Percentiles rank a stretch among this genome's conserved stretches.
Conservation (phyloP, 2,888 invertebrate genomes). For the Pachymerium ferrugineum region DNA sequence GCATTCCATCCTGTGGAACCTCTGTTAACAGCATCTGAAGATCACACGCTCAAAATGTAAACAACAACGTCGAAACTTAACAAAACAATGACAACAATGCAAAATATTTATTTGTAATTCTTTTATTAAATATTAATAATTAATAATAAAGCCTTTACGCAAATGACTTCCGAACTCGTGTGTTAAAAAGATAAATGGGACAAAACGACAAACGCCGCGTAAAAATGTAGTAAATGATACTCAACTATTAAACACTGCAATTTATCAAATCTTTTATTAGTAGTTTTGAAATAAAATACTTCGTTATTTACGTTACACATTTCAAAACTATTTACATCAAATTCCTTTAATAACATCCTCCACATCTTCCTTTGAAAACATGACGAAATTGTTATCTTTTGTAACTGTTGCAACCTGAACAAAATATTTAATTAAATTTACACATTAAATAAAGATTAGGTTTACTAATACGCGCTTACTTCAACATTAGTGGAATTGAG, state of each 20-base stretch:
- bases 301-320: neutral
- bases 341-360: slow-evolving; percentile 69
- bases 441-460: neutral
- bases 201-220: neutral
- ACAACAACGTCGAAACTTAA: too few species aligned
- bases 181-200: neutral
- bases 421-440: slow-evolving; percentile 30
- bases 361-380: slow-evolving; percentile 83
- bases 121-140: too few species aligned
- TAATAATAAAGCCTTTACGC: too few species aligned
- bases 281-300: neutral
- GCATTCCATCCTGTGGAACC: slow-evolving; percentile 94
- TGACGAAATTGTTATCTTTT: slow-evolving; percentile 72
- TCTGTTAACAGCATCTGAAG: slow-evolving; percentile 95
- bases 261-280: neutral
- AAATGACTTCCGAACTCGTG: too few species aligned
- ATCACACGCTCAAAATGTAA: slow-evolving; percentile 98
- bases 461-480: slow-evolving; percentile 47
- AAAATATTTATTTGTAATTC: too few species aligned
- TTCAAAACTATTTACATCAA: slow-evolving; percentile 1
- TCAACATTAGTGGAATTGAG: slow-evolving; percentile 94
- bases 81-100: too few species aligned
- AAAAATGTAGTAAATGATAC: neutral
- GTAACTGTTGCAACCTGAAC: slow-evolving; percentile 77
- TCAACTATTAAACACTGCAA: neutral